phyloP scores from a whole-genome alignment of 2,113 vertebrate species.

The Podarcis raffonei region DNA sequence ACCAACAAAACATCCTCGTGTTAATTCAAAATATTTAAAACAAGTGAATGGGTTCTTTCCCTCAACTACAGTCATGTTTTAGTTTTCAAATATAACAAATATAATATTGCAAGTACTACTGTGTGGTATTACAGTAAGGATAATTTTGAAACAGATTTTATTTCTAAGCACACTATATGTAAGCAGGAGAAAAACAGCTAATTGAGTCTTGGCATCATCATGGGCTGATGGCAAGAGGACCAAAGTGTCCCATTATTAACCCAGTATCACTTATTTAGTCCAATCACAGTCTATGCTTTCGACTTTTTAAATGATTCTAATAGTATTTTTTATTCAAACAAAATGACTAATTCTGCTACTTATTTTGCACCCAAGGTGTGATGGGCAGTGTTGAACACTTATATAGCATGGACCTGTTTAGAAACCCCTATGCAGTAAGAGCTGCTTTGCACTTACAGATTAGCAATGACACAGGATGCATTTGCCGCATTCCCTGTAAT shows the following conservation, averaged over 20 bases:
- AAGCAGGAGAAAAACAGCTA: not conserved
- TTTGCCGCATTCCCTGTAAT: not conserved
- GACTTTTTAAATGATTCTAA: not conserved
- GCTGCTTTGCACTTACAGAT: not conserved
- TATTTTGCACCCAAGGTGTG: not conserved
- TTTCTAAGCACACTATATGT: not conserved
- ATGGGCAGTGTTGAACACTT: not conserved
- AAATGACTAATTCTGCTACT: not conserved
- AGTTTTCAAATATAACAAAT: not conserved
- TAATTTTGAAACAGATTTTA: not conserved
- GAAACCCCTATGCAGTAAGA: not conserved
- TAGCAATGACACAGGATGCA: no score
- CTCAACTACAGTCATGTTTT: not conserved
- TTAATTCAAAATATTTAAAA: not conserved
- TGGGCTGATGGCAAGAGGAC: not conserved
- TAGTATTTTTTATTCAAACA: not conserved
- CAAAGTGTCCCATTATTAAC: not conserved
- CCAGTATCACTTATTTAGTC: not conserved
- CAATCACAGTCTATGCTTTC: not conserved
- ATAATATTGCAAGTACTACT: not conserved
- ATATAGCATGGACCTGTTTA: not conserved
- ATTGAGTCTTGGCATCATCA: not conserved
- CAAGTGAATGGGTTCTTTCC: not conserved
- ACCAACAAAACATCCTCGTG: not conserved
- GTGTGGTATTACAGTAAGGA: not conserved